A percentile compares a stretch with the other conserved stretches of the same genome.
Evolutionary conservation across 2,113 vertebrate species (phyloP).

Genomic region (Uria lomvia): DNA sequence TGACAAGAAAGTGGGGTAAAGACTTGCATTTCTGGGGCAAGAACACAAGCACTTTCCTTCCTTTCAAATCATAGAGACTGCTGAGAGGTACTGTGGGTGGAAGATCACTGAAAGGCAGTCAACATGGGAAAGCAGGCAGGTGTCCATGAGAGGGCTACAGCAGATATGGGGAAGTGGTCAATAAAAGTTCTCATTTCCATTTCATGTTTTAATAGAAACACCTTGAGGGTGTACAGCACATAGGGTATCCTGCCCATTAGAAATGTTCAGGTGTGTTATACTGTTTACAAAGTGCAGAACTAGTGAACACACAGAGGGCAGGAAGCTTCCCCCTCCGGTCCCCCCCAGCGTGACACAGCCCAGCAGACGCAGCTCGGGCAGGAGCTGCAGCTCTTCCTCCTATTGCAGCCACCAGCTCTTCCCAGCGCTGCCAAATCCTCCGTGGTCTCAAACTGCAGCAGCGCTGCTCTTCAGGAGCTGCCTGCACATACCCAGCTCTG

Average conservation of each 20-base stretch:
- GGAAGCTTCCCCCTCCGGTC: not conserved
- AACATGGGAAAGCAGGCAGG: not conserved
- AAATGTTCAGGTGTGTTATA: not conserved
- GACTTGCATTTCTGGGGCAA: not conserved
- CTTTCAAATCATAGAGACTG: not conserved
- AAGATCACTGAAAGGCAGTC: not conserved
- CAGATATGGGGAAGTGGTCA: not conserved
- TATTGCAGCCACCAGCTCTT: not conserved
- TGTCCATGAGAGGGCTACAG: not conserved
- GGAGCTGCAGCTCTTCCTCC: conserved; percentile 12
- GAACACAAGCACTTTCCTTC: not conserved
- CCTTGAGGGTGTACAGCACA: not conserved
- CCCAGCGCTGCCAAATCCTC: not conserved
- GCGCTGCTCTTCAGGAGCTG: not conserved
- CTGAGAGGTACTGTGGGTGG: not conserved
- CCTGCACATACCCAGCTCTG: not conserved
- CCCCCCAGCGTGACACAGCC: not conserved
- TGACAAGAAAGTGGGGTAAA: not conserved
- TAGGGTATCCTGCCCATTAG: not conserved
- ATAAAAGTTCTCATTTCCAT: not conserved
- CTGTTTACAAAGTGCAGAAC: not conserved
- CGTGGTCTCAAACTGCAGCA: not conserved
- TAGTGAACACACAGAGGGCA: not conserved
- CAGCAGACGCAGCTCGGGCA: not conserved
- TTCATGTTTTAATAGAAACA: not conserved